These are phyloP conservation scores for Lethrus apterus DNA, from an alignment of 1,140 invertebrate species.

Conservation along the genomic window DNA sequence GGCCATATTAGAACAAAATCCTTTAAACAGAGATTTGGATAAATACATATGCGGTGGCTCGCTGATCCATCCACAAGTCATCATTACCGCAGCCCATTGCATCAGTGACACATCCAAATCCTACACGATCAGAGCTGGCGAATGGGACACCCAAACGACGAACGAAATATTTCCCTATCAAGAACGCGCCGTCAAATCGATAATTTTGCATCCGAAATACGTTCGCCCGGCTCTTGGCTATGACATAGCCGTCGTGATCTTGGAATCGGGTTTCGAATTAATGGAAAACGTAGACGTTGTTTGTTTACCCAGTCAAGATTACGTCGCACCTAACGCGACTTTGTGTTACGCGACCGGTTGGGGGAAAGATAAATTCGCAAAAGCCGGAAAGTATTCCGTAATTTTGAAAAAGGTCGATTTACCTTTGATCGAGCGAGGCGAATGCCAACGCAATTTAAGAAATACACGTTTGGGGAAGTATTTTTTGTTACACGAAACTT, in stretches of 20 bases:
- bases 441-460: conserved; percentile 51
- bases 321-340: conserved; percentile 31
- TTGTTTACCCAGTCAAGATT: conserved; percentile 53
- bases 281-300: conserved; percentile 61
- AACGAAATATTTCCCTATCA: conserved; percentile 64
- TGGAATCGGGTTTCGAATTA: conserved; percentile 48
- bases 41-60: conserved; percentile 61
- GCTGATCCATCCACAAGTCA: conserved; percentile 61
- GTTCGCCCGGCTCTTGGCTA: conserved; percentile 52
- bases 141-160: conserved; percentile 74
- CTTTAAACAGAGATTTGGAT: neutral
- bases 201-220: conserved; percentile 42
- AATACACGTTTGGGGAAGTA: conserved; percentile 51
- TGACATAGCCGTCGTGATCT: conserved; percentile 59
- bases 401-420: conserved; percentile 64
- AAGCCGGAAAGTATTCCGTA: conserved; percentile 54
- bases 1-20: conserved; percentile 56
- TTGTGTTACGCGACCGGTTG: conserved; percentile 53
- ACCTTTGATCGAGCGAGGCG: conserved; percentile 48
- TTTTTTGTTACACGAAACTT: conserved; percentile 58
- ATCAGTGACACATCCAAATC: conserved; percentile 38
- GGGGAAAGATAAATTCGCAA: conserved; percentile 54
- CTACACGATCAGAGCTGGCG: conserved; percentile 59
- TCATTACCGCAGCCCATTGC: conserved; percentile 66
- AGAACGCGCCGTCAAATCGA: conserved; percentile 52